A percentile compares a stretch with the other conserved stretches of the same genome.
Evolutionary conservation across 2,888 invertebrate genomes (phyloP).

Genomic region (Ecdyonurus torrentis): DNA sequence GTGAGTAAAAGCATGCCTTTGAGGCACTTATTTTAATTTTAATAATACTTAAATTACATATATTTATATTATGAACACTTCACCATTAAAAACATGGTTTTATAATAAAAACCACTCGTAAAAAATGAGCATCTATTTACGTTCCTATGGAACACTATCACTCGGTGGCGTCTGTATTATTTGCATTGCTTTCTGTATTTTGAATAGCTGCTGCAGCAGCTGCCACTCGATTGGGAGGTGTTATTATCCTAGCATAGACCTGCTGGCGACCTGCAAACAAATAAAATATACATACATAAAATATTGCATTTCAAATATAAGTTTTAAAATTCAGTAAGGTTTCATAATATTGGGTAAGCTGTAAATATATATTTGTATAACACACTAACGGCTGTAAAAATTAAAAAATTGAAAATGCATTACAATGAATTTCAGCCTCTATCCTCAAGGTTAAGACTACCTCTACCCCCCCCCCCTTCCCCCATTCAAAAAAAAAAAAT

Average conservation of each 20-base stretch:
- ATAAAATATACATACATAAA: too few relatives aligned
- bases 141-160: background rate
- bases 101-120: background rate
- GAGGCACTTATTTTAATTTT: background rate
- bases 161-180: background rate
- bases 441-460: too few relatives aligned
- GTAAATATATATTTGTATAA: too few relatives aligned
- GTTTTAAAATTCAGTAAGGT: too few relatives aligned
- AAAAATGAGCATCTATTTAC: background rate
- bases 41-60: background rate
- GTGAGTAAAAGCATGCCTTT: background rate
- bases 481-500: too few relatives aligned
- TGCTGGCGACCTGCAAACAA: conserved; percentile 21
- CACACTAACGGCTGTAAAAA: too few relatives aligned
- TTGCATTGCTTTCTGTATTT: background rate
- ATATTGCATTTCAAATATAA: too few relatives aligned
- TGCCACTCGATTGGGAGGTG: conserved; percentile 18
- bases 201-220: background rate
- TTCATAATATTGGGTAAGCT: too few relatives aligned
- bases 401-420: too few relatives aligned
- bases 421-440: too few relatives aligned
- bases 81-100: background rate
- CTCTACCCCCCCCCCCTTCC: too few relatives aligned
- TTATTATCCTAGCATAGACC: conserved; percentile 32
- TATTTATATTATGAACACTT: background rate